phyloP scores from a whole-genome alignment of 2,113 vertebrate species.

The Syngnathoides biaculeatus region DNA sequence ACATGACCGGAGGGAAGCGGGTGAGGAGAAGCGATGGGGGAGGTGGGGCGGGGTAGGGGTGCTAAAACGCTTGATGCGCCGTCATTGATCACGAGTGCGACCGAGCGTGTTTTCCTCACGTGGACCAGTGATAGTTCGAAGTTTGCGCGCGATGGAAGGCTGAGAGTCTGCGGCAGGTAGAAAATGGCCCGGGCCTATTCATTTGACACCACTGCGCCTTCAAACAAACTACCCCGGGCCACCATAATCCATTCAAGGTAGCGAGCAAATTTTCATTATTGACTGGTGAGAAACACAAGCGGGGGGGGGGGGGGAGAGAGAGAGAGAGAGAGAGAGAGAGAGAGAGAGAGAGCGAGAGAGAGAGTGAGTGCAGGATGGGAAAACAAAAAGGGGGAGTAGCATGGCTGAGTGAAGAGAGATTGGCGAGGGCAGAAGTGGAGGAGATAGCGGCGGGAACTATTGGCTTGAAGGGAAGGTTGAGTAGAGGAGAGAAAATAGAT shows the following conservation, averaged over 20 bases:
- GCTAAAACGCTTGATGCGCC: constrained; percentile 35
- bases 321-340: constrained; percentile 19
- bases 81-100: constrained; percentile 42
- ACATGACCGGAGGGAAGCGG: constrained; percentile 60
- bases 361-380: constrained; percentile 30
- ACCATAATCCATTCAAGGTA: constrained; percentile 77
- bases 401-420: constrained; percentile 43
- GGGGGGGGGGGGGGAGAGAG: constrained; percentile 24
- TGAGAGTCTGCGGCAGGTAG: constrained; percentile 62
- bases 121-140: constrained; percentile 1
- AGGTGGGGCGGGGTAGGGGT: constrained; percentile 23
- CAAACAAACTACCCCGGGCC: constrained; percentile 72
- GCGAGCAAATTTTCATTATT: constrained; percentile 79
- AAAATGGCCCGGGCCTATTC: constrained; percentile 71
- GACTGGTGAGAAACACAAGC: constrained; percentile 68
- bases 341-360: constrained; percentile 17
- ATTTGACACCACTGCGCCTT: constrained; percentile 71
- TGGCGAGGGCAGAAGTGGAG: constrained; percentile 49
- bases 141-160: constrained; percentile 45
- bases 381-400: constrained; percentile 54
- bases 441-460: constrained; percentile 33
- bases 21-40: neutral
- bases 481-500: constrained; percentile 51
- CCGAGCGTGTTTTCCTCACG: constrained; percentile 31
- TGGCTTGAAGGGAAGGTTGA: constrained; percentile 21